Conservation (phyloP, 2,888 invertebrate species). For the Pycnomerus fuliginosus region DNA sequence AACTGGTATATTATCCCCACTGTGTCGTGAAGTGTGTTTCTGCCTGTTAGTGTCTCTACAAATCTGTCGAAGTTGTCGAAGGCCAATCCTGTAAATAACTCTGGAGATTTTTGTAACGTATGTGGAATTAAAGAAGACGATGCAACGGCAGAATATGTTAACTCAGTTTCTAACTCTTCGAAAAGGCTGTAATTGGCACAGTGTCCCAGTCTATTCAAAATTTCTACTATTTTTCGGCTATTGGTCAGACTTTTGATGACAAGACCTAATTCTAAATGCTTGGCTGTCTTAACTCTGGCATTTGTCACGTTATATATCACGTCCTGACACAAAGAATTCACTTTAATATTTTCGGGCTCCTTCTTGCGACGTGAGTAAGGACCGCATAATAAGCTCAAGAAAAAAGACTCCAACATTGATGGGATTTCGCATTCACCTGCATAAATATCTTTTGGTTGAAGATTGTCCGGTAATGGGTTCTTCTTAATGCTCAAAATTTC, state of each 20-base stretch:
- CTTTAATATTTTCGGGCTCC: constrained; percentile 14
- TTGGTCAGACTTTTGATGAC: constrained; percentile 36
- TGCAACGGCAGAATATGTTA: constrained; percentile 35
- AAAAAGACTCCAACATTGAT: neutral
- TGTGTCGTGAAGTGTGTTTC: constrained; percentile 37
- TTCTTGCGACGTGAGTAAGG: neutral
- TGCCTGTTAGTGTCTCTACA: constrained; percentile 33
- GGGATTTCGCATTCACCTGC: neutral
- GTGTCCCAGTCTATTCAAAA: constrained; percentile 40
- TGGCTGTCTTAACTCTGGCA: constrained; percentile 33
- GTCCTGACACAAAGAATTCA: constrained; percentile 31
- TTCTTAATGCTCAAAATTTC: neutral
- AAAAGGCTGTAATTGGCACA: constrained; percentile 35
- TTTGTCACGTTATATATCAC: constrained; percentile 35
- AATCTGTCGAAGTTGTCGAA: constrained; percentile 39
- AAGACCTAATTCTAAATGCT: constrained; percentile 36
- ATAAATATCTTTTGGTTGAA: neutral
- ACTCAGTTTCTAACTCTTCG: constrained; percentile 41
- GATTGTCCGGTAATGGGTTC: neutral
- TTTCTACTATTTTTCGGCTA: constrained; percentile 32
- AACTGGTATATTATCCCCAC: constrained; percentile 38
- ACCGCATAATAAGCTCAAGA: neutral
- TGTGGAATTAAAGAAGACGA: constrained; percentile 31
- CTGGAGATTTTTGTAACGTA: no score
- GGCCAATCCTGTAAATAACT: no score